Percentiles rank a stretch among this genome's conserved stretches.
Evolutionary conservation across 2,797 vertebrate genomes (phyloP).

Genomic region (Nannoperca obscura): DNA sequence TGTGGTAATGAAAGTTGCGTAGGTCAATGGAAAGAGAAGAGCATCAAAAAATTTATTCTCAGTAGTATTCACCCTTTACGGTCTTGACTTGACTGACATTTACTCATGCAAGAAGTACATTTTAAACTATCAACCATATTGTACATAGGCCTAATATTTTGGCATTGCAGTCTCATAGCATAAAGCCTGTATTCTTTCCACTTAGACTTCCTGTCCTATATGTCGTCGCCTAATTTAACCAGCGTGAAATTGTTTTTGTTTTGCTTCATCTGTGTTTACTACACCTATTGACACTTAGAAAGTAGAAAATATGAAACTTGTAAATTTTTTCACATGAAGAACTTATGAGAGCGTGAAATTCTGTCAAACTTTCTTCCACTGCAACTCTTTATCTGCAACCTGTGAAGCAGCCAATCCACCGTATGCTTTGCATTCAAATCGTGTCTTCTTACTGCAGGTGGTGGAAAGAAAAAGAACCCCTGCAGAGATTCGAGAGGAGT

Average conservation of each 20-base stretch:
- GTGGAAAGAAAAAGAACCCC: slow-evolving; percentile 96
- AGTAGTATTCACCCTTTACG: not conserved
- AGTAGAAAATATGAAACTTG: slow-evolving; percentile 10
- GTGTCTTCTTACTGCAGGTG: slow-evolving; percentile 84
- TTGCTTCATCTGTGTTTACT: not conserved
- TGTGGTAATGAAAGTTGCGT: not conserved
- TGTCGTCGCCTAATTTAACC: not conserved
- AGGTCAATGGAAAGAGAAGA: not conserved
- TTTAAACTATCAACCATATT: not conserved
- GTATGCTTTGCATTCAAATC: slow-evolving; percentile 27
- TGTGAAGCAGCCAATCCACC: slow-evolving; percentile 25
- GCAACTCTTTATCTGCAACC: not conserved
- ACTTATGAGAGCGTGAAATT: not conserved
- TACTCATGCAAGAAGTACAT: not conserved
- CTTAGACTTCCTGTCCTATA: not conserved
- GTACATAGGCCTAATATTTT: not conserved
- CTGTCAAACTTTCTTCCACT: not conserved
- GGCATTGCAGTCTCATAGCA: not conserved
- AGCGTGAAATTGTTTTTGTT: not conserved
- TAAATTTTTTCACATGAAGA: not conserved
- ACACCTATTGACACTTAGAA: not conserved
- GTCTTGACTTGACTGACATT: not conserved
- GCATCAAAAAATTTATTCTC: not conserved
- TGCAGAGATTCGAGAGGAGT: slow-evolving; percentile 96
- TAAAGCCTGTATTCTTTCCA: not conserved